Evolutionary conservation across 37 sponge, comb jelly and placozoan species (phyloP), one percentile per base, ranked within the genome.

Genomic region (Spongia lamella): DNA sequence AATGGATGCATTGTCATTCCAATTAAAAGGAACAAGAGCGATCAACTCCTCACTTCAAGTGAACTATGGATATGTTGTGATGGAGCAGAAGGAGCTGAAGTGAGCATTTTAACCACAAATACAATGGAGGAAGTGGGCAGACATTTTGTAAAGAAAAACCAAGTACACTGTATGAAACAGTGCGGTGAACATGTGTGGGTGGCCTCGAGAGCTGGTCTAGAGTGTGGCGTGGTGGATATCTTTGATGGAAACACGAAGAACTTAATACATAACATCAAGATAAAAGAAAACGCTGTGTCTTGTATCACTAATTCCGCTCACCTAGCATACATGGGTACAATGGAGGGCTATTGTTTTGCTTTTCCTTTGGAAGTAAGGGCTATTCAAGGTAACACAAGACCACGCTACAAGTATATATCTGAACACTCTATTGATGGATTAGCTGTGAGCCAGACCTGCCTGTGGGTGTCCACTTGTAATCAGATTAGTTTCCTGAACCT

Each of bases 141-240:
- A 25, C 73, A 66, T 29, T 75, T 74, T 52, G 62, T 88, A 60
- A 80, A 81, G 38, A 81, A 84, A 17, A 80, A 84, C 65, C 90
- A 90, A 35, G 82, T 90, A 7, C 81, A 80, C 29, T 81, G 78
- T 49, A 78, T 90, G 62, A 26, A 53, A 24, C 59, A 78, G 49
- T 90, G 90, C 37, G 71, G 77, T 15, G 78, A 90, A 47, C 86
- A 85, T 56, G 85, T 84, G 51, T 90, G 90, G 90, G 79, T 90
- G 53, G 82, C 80, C 7, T 90, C 86, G 5, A 38, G 82, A 51
- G 82, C 79, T 38, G 90, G 90, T 13, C 72, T 84, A 6, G 90
- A 90, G 19, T 90, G 61, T 66, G 82, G 82, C 15, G 82, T 77
- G 25, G 77, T 84, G 35, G 82, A 85, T 38, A 90, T 90, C 33